These are phyloP conservation scores for Shinisaurus crocodilurus DNA, from an alignment of 2,113 vertebrate species.

Conservation along the genomic window DNA sequence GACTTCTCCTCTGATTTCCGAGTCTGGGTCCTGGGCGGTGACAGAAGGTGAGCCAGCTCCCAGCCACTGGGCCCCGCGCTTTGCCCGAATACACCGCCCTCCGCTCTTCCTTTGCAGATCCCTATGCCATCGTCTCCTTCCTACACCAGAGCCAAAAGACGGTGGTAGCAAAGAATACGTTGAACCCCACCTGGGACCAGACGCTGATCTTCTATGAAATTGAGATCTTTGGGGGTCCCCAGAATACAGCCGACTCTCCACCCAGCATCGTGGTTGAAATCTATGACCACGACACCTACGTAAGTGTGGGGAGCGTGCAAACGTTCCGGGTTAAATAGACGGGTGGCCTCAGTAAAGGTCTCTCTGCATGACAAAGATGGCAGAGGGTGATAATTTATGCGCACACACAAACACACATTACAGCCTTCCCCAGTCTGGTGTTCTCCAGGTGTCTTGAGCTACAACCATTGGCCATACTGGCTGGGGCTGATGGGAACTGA, in stretches of 20 bases:
- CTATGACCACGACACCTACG: constrained; percentile 93
- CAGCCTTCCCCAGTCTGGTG: too few species aligned
- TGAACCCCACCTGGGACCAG: constrained; percentile 98
- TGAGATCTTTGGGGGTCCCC: constrained; percentile 88
- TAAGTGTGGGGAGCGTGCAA: constrained; percentile 68
- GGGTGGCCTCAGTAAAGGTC: not conserved
- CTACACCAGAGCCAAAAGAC: constrained; percentile 97
- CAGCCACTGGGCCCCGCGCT: too few species aligned
- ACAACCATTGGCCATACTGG: too few species aligned
- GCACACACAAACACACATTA: too few species aligned
- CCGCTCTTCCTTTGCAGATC: constrained; percentile 76
- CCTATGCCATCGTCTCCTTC: constrained; percentile 95
- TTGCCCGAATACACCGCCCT: not conserved
- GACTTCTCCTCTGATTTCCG: not conserved
- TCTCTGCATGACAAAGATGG: too few species aligned
- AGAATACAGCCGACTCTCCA: constrained; percentile 71
- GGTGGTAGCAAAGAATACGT: constrained; percentile 85
- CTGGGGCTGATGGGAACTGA: too few species aligned
- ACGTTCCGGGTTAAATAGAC: too few species aligned
- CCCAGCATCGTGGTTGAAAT: constrained; percentile 91
- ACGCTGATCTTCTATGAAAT: constrained; percentile 96
- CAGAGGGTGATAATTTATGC: too few species aligned
- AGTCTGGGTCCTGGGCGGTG: not conserved
- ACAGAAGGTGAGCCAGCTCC: not conserved
- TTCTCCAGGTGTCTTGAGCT: too few species aligned